Percentiles rank a stretch among this genome's conserved stretches.
Conservation (phyloP, 2,888 invertebrate species). For the Merodon equestris region DNA sequence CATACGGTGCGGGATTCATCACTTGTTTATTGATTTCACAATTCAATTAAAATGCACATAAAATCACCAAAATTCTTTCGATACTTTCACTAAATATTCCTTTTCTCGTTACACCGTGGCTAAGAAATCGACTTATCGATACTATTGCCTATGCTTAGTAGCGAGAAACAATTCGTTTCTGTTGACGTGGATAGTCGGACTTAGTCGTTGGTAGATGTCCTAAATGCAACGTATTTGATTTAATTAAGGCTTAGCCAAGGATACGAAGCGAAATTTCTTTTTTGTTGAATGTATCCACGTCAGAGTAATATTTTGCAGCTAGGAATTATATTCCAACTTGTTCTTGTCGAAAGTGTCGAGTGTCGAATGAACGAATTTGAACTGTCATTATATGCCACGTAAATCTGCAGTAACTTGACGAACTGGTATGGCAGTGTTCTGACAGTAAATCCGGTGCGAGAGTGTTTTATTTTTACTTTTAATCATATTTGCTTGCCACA, state of each 20-base stretch:
- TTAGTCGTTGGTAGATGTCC: background rate
- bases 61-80: slow-evolving; percentile 42
- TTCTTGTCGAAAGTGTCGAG: slow-evolving; percentile 64
- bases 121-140: slow-evolving; percentile 53
- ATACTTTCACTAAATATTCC: slow-evolving; percentile 53
- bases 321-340: slow-evolving; percentile 56
- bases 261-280: slow-evolving; percentile 31
- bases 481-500: no score
- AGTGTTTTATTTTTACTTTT: no score
- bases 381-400: slow-evolving; percentile 67
- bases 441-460: slow-evolving; percentile 26
- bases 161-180: slow-evolving; percentile 36
- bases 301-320: slow-evolving; percentile 63
- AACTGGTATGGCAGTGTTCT: slow-evolving; percentile 27
- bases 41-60: slow-evolving; percentile 42
- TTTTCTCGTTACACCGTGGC: slow-evolving; percentile 39
- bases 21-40: slow-evolving; percentile 10
- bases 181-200: slow-evolving; percentile 27
- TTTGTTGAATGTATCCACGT: slow-evolving; percentile 58
- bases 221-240: background rate
- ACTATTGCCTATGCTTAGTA: slow-evolving; percentile 41
- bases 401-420: slow-evolving; percentile 62
- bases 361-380: slow-evolving; percentile 65
- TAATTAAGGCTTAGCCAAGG: background rate
- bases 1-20: slow-evolving; percentile 77